A percentile compares a stretch with the other conserved stretches of the same genome.
Evolutionary conservation across 2,113 vertebrate genomes (phyloP).

Genomic region (Macroglossus sobrinus): DNA sequence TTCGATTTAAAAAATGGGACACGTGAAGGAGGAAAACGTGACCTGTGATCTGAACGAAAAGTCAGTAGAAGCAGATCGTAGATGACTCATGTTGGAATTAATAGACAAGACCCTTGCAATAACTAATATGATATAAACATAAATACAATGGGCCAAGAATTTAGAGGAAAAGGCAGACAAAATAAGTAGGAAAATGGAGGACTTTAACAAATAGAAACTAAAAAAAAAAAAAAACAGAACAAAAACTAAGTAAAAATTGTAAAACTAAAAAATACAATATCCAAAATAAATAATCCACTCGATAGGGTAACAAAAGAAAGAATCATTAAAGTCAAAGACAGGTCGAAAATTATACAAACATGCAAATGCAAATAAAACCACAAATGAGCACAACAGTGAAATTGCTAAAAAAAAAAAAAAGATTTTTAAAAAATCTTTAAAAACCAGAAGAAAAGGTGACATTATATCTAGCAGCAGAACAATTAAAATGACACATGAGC

Average conservation of each 20-base stretch:
- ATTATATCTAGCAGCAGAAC: neutral
- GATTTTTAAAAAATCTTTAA: neutral
- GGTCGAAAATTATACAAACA: neutral
- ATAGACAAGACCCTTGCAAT: neutral
- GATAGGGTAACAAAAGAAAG: neutral
- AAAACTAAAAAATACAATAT: neutral
- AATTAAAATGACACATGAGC: neutral
- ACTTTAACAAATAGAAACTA: neutral
- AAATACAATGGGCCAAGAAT: neutral
- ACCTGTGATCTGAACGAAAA: neutral
- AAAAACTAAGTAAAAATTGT: neutral
- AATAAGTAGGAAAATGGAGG: neutral
- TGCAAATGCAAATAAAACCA: neutral
- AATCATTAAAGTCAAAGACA: neutral
- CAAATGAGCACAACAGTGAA: neutral
- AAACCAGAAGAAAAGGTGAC: neutral
- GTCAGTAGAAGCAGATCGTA: neutral
- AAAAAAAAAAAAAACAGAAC: neutral
- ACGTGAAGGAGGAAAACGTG: neutral
- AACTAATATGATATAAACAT: neutral
- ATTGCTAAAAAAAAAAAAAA: neutral
- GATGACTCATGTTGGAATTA: neutral
- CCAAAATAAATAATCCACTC: neutral
- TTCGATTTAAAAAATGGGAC: neutral
- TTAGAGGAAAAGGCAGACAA: neutral